These are phyloP conservation scores for Lepidurus couesii DNA, from an alignment of 1,140 invertebrate species.

Conservation along the genomic window DNA sequence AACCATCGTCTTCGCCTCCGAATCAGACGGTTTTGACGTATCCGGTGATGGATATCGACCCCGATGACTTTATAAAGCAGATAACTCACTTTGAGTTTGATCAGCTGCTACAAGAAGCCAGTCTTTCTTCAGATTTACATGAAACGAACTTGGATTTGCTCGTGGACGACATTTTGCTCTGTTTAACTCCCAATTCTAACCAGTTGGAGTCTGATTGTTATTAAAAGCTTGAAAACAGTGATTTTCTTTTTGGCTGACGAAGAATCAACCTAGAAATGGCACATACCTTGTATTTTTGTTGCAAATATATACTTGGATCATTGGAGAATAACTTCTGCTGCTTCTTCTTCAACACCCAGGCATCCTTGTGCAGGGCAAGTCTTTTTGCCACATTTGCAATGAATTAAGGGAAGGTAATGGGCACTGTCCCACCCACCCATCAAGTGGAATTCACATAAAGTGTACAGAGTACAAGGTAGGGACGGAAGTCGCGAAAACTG, in stretches of 20 bases:
- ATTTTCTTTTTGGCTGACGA: neutral
- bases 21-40: neutral
- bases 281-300: neutral
- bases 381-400: constrained; percentile 36
- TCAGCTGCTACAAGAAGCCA: constrained; percentile 3
- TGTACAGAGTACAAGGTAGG: constrained; percentile 80
- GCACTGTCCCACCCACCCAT: constrained; percentile 90
- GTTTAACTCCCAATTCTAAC: constrained; percentile 2
- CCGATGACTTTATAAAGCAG: constrained; percentile 27
- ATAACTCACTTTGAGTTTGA: constrained; percentile 26
- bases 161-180: constrained; percentile 27
- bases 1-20: neutral
- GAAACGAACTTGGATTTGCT: constrained; percentile 26
- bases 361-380: neutral
- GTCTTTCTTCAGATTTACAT: constrained; percentile 30
- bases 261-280: neutral
- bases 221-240: neutral
- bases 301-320: neutral
- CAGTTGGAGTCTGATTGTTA: neutral
- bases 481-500: constrained; percentile 76
- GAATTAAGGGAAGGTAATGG: constrained; percentile 52
- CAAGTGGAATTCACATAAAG: constrained; percentile 77
- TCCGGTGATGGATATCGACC: neutral
- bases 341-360: neutral
- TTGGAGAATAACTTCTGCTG: neutral